Base-by-base conservation (phyloP, 1,140 invertebrate genomes). In the Rhyacophila brunnea region DNA sequence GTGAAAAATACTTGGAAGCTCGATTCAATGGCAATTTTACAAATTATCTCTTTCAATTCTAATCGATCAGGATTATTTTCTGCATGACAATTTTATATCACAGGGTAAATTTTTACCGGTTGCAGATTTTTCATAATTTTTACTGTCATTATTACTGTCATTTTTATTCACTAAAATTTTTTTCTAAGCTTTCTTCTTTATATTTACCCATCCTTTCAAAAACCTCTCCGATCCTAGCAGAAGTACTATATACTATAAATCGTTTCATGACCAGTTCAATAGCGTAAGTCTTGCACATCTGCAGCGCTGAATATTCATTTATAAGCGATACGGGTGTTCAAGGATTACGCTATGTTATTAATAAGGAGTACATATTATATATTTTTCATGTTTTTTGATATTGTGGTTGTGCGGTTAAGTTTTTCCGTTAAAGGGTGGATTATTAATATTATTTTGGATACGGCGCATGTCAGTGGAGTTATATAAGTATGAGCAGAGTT, bases 401-500 rank as follows among this genome's bases (percentile, higher is more conserved):
- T 35, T 40, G 38, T n/a, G 3, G 4, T 40, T 45, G 43, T 45
- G 13, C 10, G 14, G 18, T 45, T 45, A 4, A 11, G 43, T 17
- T 19, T 17, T 19, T 5, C 23, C 23, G 23, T 28, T 5, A 17
- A 45, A 17, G 13, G 43, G 18, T 17, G 18, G 18, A 19, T 19
- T n/a, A 28, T n/a, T 10, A 45, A 40, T 55, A n/a, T 47, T 19
- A 0, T 14, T 56, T 28, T 48, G 36, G 54, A 35, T 48, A 34
- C 54, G 38, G 17, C 45, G 54, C 54, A 56, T 56, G 54, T 36
- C 43, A 11, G 45, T 47, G 54, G 45, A 18, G 32, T 44, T 11
- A 14, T 7, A 13, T 38, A 38, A 17, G 32, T 40, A 28, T 48
- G 44, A 56, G 54, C 54, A 17, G 54, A 23, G 28, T 36, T 38